These are phyloP conservation scores for Nudaria mundana DNA, from an alignment of 2,888 invertebrate genomes.

Conservation along the genomic window DNA sequence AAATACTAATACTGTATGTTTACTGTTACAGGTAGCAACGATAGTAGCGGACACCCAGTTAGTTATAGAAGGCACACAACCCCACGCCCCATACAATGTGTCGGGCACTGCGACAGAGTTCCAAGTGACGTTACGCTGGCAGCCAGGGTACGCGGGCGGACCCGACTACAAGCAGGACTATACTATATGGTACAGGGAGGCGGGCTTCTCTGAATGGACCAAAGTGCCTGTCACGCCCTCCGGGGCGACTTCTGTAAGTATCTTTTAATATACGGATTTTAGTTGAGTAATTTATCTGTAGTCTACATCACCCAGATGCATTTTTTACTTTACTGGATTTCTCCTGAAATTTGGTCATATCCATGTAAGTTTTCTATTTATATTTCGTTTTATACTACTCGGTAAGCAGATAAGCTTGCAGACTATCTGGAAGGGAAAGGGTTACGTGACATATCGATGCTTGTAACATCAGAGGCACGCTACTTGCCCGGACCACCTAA, in stretches of 20 bases:
- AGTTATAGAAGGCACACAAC: constrained; percentile 96
- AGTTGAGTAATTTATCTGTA: no score
- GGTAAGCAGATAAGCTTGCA: no score
- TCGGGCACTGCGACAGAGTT: constrained; percentile 94
- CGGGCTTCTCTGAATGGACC: constrained; percentile 94
- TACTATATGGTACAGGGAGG: constrained; percentile 96
- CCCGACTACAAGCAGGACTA: constrained; percentile 97
- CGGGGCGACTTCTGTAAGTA: constrained; percentile 86
- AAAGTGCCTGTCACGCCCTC: constrained; percentile 96
- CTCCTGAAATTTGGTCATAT: no score
- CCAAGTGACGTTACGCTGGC: constrained; percentile 94
- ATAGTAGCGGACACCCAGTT: constrained; percentile 94
- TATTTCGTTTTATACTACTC: no score
- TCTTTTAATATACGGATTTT: neutral
- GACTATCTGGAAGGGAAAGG: no score
- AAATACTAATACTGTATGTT: neutral
- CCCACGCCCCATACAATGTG: constrained; percentile 98
- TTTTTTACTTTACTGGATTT: no score
- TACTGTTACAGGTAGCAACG: constrained; percentile 86
- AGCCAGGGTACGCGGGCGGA: constrained; percentile 97
- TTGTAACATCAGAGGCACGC: no score
- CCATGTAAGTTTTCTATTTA: no score
- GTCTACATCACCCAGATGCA: no score
- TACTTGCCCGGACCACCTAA: no score
- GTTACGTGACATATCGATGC: no score